Base-by-base conservation (phyloP, 2,888 invertebrate species). In the Cancer borealis region DNA sequence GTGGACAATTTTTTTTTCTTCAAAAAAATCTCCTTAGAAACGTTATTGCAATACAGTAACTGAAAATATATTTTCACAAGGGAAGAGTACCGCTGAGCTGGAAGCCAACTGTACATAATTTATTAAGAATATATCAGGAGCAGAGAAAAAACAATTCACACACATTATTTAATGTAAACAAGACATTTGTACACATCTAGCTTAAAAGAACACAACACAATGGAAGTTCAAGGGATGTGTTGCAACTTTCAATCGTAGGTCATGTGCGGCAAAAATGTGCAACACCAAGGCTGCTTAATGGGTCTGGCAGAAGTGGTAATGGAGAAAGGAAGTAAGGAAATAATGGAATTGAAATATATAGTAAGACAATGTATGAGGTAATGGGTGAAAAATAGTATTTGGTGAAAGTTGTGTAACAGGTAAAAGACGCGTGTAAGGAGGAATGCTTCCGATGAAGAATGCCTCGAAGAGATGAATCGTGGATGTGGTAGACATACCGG, bases 131-230 rank as follows among this genome's bases (percentile, higher is more conserved):
- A 39, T 39, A 39, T 39, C 39, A 66, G 21, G n/a, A 66, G 6
- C 66, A 66, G 4, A 66, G 6, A 66, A n/a, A n/a, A n/a, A 21
- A 66, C 66, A 66, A n/a, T n/a, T 66, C 66, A 79, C 30, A 30
- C 5, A 30, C 21, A 79, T 3, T 30, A 79, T 79, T 79, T 79
- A 30, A 30, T 79, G 30, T 30, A 79, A 30, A 79, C 26, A 79
- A 30, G 8, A 26, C 12, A 30, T 30, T 79, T 30, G 30, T 30
- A 30, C 79, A 79, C 30, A 79, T 12, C 30, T 12, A 79, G 14
- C 79, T 79, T 79, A 79, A 79, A n/a, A 30, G 79, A 79, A 79
- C 79, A 79, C 30, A 26, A 73, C 73, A 73, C 79, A 10, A 6
- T 26, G 79, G 79, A 30, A 1, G 30, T 54, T 54, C 39, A 39